phyloP scores from a whole-genome alignment of 2,888 invertebrate genomes.

The Creontiades dilutus region DNA sequence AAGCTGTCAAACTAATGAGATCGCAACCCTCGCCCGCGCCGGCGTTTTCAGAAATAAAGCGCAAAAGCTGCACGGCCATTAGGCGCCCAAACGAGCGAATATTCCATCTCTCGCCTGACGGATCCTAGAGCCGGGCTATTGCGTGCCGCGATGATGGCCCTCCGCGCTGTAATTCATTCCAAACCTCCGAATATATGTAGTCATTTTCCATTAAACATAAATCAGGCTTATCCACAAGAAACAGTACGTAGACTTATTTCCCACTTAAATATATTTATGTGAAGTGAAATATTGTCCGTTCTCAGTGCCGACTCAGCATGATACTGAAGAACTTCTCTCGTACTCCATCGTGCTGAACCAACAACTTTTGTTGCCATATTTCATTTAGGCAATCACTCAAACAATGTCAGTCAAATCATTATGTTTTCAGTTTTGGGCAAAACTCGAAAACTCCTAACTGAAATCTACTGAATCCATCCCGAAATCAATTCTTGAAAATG shows the following conservation, averaged over 20 bases:
- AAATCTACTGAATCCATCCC: too few relatives aligned
- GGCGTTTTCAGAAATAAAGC: constrained; percentile 58
- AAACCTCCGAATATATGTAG: constrained; percentile 5
- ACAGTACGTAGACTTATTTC: not conserved
- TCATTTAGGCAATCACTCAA: too few relatives aligned
- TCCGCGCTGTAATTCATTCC: not conserved
- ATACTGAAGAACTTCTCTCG: not conserved
- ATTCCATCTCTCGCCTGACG: constrained; percentile 16
- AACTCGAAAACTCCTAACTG: too few relatives aligned
- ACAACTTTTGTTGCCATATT: too few relatives aligned
- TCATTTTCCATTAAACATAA: not conserved
- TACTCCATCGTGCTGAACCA: too few relatives aligned
- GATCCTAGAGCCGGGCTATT: constrained; percentile 28
- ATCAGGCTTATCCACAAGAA: not conserved
- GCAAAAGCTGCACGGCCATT: constrained; percentile 55
- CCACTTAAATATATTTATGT: not conserved
- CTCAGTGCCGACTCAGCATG: not conserved
- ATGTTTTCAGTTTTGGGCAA: too few relatives aligned
- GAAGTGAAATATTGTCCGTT: not conserved
- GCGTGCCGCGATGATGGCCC: not conserved
- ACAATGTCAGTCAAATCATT: too few relatives aligned
- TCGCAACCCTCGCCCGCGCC: constrained; percentile 23
- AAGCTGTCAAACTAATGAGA: constrained; percentile 69
- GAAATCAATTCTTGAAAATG: too few relatives aligned
- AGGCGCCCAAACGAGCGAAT: constrained; percentile 53